Percentiles rank a stretch among this genome's conserved stretches.
phyloP scores from a whole-genome alignment of 1,140 invertebrate species.

The Colletes latitarsis region DNA sequence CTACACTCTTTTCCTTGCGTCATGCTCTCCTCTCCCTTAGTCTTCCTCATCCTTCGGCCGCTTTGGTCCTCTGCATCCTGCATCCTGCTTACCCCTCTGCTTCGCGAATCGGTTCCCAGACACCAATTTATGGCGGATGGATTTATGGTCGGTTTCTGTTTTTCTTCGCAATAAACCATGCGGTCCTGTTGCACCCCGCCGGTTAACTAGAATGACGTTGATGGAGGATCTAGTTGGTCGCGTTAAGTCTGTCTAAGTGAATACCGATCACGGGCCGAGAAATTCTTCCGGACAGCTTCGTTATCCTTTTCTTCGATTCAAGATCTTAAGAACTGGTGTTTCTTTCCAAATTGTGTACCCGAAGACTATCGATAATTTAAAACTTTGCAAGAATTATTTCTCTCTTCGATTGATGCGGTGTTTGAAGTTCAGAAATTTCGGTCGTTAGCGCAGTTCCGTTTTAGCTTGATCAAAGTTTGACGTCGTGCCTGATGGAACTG shows the following conservation, averaged over 20 bases:
- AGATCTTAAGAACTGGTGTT: too few species aligned
- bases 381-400: too few species aligned
- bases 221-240: slow-evolving; percentile 51
- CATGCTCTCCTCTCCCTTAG: neutral
- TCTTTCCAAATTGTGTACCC: too few species aligned
- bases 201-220: slow-evolving; percentile 60
- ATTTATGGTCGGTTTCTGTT: slow-evolving; percentile 61
- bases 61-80: neutral
- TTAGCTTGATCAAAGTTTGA: neutral
- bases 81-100: neutral
- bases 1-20: neutral
- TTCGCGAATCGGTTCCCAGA: neutral
- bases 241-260: slow-evolving; percentile 25
- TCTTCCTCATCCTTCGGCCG: neutral
- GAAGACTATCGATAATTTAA: too few species aligned
- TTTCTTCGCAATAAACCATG: slow-evolving; percentile 53
- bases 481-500: neutral
- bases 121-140: slow-evolving; percentile 47
- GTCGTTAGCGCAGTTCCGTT: neutral
- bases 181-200: slow-evolving; percentile 31
- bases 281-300: slow-evolving; percentile 6
- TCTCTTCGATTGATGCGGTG: too few species aligned
- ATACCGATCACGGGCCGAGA: slow-evolving; percentile 18
- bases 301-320: slow-evolving; percentile 8
- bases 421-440: neutral